Evolutionary conservation across 1,140 invertebrate genomes (phyloP).

Genomic region (Meloidogyne floridensis): DNA sequence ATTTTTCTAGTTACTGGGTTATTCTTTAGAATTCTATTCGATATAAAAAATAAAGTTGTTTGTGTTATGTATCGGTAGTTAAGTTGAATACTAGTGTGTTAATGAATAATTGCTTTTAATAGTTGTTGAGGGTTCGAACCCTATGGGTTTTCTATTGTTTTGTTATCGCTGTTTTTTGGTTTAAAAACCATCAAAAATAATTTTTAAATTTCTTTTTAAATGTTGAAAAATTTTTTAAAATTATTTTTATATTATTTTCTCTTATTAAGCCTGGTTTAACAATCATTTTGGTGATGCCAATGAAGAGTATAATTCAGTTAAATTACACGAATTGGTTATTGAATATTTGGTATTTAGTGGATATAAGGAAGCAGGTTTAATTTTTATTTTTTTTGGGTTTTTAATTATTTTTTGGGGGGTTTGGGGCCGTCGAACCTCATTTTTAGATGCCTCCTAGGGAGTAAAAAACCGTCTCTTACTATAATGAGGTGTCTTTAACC

Average conservation of each 20-base stretch:
- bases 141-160: too few species aligned
- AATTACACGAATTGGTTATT: slow-evolving; percentile 48
- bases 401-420: background rate
- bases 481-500: too few species aligned
- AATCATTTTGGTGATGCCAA: slow-evolving; percentile 42
- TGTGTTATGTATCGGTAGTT: too few species aligned
- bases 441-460: too few species aligned
- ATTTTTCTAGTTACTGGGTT: background rate
- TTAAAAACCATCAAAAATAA: background rate
- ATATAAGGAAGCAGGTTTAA: slow-evolving; percentile 37
- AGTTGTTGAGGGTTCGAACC: too few species aligned
- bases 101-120: too few species aligned
- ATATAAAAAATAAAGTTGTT: too few species aligned
- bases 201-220: background rate
- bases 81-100: too few species aligned
- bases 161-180: too few species aligned
- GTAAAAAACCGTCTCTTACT: too few species aligned
- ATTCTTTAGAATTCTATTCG: too few species aligned
- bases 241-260: slow-evolving; percentile 18
- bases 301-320: slow-evolving; percentile 39
- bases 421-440: too few species aligned
- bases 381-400: background rate
- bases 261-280: slow-evolving; percentile 37
- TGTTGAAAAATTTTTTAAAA: background rate
- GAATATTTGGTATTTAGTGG: slow-evolving; percentile 50